Evolutionary conservation across 2,113 vertebrate genomes (phyloP), one percentile per base, ranked within the genome.

Genomic region (Amblyornis subalaris): DNA sequence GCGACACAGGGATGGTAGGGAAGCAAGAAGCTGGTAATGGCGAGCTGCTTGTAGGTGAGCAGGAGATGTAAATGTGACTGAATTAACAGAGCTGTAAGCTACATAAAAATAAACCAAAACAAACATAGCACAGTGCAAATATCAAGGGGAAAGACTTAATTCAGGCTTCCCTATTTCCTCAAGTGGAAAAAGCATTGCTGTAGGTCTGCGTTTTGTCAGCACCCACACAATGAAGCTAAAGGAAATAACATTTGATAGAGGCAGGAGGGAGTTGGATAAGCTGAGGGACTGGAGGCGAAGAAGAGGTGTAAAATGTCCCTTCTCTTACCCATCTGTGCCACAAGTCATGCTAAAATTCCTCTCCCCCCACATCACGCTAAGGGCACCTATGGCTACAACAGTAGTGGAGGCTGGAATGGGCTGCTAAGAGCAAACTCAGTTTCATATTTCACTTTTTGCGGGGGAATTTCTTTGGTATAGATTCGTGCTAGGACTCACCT

Each of bases 301-400:
- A 38, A 60, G 40, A 84, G 6, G 14, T 60, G 33, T 35, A 90
- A 88, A 67, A 48, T 64, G n/a, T 65, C 61, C n/a, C 9, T 71
- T 81, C n/a, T 86, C 28, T 67, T 57, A 69, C 48, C 44, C 47
- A 35, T 70, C 38, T 79, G n/a, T 88, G 69, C 55, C 54, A 67
- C 0, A 0, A 58, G 66, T 82, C 51, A 21, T 33, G 47, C 35
- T 89, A 60, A 88, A 86, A 81, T 84, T 88, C 40, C 36, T 71
- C 44, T 87, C 53, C 22, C 18, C 47, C 38, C 11, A 29, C 0
- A 0, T 54, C 36, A 15, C 13, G 6, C 28, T 48, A 36, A 61
- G 33, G 48, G 13, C 2, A 1, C 3, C 29, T 35, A 5, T 3
- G 6, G 51, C 53, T 84, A 20, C 8, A 2, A 24, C 1, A 0